These are phyloP conservation scores for Griposia aprilina DNA, from an alignment of 2,888 invertebrate species.

Conservation along the genomic window DNA sequence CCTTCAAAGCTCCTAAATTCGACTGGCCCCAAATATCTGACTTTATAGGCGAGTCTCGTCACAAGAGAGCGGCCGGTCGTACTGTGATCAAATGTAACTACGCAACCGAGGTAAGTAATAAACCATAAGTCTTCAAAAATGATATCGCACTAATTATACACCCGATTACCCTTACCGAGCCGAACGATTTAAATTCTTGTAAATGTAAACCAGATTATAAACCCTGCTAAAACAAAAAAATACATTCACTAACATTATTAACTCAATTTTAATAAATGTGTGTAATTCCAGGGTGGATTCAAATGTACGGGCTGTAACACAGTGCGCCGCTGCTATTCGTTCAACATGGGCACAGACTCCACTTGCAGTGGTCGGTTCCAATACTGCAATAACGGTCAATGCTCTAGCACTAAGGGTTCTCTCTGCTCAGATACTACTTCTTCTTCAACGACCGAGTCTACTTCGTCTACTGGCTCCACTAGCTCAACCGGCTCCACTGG, in stretches of 20 bases:
- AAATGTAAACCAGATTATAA: background rate
- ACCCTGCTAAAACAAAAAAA: background rate
- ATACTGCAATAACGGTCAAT: conserved; percentile 79
- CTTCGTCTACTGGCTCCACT: conserved; percentile 21
- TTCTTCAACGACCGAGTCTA: conserved; percentile 38
- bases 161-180: background rate
- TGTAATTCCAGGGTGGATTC: conserved; percentile 55
- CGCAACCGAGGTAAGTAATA: conserved; percentile 52
- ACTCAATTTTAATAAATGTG: background rate
- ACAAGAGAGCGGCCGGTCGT: conserved; percentile 37
- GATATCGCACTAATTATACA: background rate
- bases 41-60: conserved; percentile 19
- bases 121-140: background rate
- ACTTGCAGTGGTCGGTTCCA: conserved; percentile 73
- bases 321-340: conserved; percentile 71
- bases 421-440: conserved; percentile 69
- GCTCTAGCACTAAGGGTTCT: conserved; percentile 74
- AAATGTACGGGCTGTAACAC: conserved; percentile 72
- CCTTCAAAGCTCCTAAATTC: conserved; percentile 28
- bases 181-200: too few relatives aligned
- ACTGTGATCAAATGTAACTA: conserved; percentile 63
- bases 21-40: conserved; percentile 33
- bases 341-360: conserved; percentile 71
- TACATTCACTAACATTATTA: background rate
- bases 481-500: background rate